Conservation (phyloP, 2,113 vertebrate genomes). For the Ictalurus furcatus region DNA sequence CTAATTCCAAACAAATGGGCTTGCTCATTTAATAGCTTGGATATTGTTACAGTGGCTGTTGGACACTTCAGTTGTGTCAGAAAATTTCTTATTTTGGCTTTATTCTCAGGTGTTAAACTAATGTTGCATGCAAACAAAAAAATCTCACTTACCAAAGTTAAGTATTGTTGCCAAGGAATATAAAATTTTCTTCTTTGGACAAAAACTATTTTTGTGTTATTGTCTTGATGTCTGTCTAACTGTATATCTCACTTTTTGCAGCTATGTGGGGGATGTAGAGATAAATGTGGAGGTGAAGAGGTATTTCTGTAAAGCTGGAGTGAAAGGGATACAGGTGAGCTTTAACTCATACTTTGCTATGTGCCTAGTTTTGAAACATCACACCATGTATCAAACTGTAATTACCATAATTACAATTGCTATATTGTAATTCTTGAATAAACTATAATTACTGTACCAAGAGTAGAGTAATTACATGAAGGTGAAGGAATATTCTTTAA, state of each 20-base stretch:
- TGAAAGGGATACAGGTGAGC: slow-evolving; percentile 91
- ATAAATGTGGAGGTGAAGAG: slow-evolving; percentile 92
- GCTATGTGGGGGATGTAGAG: slow-evolving; percentile 88
- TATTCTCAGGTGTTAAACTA: not conserved
- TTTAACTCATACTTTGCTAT: not conserved
- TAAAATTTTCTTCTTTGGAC: not conserved
- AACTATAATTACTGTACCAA: not conserved
- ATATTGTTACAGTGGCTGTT: not conserved
- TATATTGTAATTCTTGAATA: not conserved
- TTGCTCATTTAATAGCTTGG: not conserved
- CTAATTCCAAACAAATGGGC: not conserved
- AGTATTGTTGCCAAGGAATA: not conserved
- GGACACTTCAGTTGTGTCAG: not conserved
- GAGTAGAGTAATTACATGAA: not conserved
- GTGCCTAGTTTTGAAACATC: not conserved
- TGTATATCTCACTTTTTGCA: slow-evolving; percentile 50
- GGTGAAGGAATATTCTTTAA: not conserved
- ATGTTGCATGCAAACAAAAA: not conserved
- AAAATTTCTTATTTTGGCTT: not conserved
- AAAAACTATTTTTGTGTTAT: not conserved
- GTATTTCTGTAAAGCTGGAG: slow-evolving; percentile 92
- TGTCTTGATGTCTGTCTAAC: not conserved
- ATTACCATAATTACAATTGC: not conserved
- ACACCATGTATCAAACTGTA: not conserved
- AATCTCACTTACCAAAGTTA: not conserved